Evolutionary conservation across 2,797 vertebrate species (phyloP).

Genomic region (Argyrosomus regius): DNA sequence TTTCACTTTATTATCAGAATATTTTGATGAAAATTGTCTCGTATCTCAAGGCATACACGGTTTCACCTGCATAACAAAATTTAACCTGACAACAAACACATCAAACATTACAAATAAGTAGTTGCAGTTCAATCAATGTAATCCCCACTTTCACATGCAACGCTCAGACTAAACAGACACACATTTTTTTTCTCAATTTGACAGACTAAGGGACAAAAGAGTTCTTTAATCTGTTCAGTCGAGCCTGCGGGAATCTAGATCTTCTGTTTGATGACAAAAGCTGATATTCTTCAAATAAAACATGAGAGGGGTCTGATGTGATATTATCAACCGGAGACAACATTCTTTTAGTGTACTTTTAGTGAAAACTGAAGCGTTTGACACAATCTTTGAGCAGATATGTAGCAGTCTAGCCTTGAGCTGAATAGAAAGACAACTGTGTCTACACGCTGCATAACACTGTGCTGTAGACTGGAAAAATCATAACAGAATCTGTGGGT

Average conservation of each 20-base stretch:
- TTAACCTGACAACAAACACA: background rate
- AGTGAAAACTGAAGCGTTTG: background rate
- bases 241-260: background rate
- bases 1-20: background rate
- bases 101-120: background rate
- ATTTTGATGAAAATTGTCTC: background rate
- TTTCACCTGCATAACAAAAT: background rate
- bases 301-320: background rate
- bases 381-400: background rate
- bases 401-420: background rate
- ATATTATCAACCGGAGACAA: background rate
- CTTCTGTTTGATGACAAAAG: constrained; percentile 1
- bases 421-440: background rate
- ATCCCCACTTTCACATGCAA: background rate
- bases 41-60: background rate
- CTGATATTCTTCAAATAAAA: background rate
- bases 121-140: background rate
- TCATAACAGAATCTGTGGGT: background rate
- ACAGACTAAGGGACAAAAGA: background rate
- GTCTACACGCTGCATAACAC: background rate
- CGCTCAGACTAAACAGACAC: background rate
- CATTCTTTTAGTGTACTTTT: background rate
- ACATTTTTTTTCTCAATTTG: background rate
- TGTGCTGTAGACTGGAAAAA: background rate
- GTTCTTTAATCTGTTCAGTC: background rate